Evolutionary conservation across 2,888 invertebrate genomes (phyloP).

Genomic region (Conchocele bisecta): DNA sequence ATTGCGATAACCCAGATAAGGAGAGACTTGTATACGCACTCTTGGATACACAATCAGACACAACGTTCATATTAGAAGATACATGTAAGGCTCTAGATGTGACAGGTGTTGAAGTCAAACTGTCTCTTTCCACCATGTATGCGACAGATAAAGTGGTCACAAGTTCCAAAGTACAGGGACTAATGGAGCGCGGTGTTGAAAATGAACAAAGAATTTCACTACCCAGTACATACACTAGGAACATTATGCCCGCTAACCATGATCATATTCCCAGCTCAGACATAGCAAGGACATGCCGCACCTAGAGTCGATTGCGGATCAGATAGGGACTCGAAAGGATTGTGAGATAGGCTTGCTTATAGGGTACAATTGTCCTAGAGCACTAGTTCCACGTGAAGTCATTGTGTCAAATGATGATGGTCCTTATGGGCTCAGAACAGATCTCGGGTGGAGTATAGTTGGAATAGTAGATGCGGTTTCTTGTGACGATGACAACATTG

Average conservation of each 20-base stretch:
- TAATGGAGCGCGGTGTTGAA: constrained; percentile 42
- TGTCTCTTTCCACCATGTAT: constrained; percentile 50
- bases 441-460: constrained; percentile 55
- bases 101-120: constrained; percentile 7
- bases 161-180: constrained; percentile 15
- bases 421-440: constrained; percentile 51
- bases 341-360: constrained; percentile 48
- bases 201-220: constrained; percentile 21
- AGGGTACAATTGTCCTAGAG: constrained; percentile 58
- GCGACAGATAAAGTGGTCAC: constrained; percentile 18
- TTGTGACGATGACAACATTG: no score
- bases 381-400: constrained; percentile 49
- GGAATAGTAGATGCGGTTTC: constrained; percentile 23
- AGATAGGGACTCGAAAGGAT: constrained; percentile 17
- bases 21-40: constrained; percentile 59
- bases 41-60: constrained; percentile 58
- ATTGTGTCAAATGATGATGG: constrained; percentile 34
- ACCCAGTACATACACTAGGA: constrained; percentile 45
- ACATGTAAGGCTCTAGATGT: constrained; percentile 33
- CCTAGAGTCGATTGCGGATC: constrained; percentile 16
- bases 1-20: constrained; percentile 31
- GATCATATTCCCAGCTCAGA: constrained; percentile 42
- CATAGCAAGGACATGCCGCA: constrained; percentile 29
- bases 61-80: constrained; percentile 46
- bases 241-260: constrained; percentile 45